phyloP scores from a whole-genome alignment of 2,797 vertebrate species.

The Syngnathus rostellatus region DNA sequence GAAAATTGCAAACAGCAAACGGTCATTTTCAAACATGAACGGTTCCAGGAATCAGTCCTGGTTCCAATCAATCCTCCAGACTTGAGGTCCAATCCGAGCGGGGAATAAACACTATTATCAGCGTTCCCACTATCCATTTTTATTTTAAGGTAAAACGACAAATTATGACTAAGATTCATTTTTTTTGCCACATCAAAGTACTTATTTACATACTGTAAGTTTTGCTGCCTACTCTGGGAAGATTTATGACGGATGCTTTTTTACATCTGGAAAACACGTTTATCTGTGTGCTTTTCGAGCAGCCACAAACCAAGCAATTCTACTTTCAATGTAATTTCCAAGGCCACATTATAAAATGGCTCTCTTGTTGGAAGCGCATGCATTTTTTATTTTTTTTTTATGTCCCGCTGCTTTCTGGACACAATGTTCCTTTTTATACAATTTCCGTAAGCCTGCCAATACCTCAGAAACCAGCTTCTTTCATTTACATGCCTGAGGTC shows the following conservation, averaged over 20 bases:
- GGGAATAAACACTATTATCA: no score
- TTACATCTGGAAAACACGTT: conserved; percentile 22
- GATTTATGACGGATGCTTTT: conserved; percentile 2
- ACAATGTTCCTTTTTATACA: conserved; percentile 23
- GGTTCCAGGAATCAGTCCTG: no score
- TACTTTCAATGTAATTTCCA: conserved; percentile 27
- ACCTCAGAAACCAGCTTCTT: conserved; percentile 55
- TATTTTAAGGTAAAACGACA: neutral
- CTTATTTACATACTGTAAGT: neutral
- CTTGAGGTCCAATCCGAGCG: no score
- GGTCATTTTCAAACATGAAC: no score
- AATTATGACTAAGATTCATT: neutral
- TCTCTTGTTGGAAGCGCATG: conserved; percentile 42
- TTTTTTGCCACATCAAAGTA: neutral
- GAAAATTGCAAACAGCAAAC: no score
- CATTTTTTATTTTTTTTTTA: conserved; percentile 18
- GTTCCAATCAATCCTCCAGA: no score
- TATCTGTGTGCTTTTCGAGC: conserved; percentile 12
- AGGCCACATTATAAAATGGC: conserved; percentile 34
- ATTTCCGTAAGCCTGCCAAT: conserved; percentile 37
- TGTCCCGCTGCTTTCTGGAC: conserved; percentile 31
- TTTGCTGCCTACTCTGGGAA: neutral
- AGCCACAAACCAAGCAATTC: conserved; percentile 7
- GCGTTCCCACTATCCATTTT: no score
- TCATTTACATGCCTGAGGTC: conserved; percentile 51